These are phyloP conservation scores for Drosophila acutilabella DNA, from an alignment of 2,888 invertebrate genomes.

Conservation along the genomic window DNA sequence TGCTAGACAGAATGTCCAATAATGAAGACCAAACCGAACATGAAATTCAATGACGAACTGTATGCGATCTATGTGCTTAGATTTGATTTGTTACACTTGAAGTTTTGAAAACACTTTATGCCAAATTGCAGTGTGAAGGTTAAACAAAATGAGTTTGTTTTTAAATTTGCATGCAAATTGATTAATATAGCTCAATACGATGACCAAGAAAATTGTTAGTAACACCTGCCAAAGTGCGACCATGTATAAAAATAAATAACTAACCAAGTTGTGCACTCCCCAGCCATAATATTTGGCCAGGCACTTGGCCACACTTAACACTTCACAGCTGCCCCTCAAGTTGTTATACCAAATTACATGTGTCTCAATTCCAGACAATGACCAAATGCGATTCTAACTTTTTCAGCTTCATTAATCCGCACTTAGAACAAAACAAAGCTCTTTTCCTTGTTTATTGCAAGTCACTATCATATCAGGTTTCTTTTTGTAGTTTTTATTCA, in stretches of 20 bases:
- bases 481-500: background rate
- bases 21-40: conserved; percentile 5
- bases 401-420: conserved; percentile 38
- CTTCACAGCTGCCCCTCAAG: conserved; percentile 32
- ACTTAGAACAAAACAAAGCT: conserved; percentile 41
- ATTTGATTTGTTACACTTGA: conserved; percentile 40
- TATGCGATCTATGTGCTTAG: conserved; percentile 16
- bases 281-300: background rate
- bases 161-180: conserved; percentile 62
- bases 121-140: conserved; percentile 64
- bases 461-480: conserved; percentile 21
- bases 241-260: conserved; percentile 34
- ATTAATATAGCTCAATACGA: conserved; percentile 36
- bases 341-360: conserved; percentile 16
- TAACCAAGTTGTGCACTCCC: conserved; percentile 20
- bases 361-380: conserved; percentile 20
- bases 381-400: conserved; percentile 11
- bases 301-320: background rate
- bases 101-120: conserved; percentile 14
- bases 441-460: conserved; percentile 9
- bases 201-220: conserved; percentile 23
- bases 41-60: conserved; percentile 42
- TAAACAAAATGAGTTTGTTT: conserved; percentile 42
- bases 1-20: conserved; percentile 42
- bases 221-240: conserved; percentile 52